Evolutionary conservation across 2,113 vertebrate genomes (phyloP).

Genomic region (Rhegmatorhina hoffmannsi): DNA sequence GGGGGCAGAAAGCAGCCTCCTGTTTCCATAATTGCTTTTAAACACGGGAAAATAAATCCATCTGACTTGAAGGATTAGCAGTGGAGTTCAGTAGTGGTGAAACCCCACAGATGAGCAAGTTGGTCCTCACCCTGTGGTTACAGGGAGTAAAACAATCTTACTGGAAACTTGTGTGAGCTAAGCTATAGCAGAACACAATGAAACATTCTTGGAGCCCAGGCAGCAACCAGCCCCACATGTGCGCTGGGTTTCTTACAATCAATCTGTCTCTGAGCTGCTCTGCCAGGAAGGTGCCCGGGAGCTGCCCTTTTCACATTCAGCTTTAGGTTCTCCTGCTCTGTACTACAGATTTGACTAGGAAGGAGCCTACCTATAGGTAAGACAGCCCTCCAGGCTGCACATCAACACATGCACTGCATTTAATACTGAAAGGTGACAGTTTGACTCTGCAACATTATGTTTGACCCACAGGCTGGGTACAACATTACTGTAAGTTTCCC

Average conservation of each 20-base stretch:
- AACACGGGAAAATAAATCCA: neutral
- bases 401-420: neutral
- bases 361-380: neutral
- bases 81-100: neutral
- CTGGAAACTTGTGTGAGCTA: neutral
- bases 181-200: neutral
- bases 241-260: slow-evolving; percentile 26
- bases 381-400: neutral
- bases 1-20: neutral
- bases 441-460: neutral
- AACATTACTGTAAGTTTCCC: neutral
- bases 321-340: neutral
- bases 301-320: slow-evolving; percentile 58
- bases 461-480: neutral
- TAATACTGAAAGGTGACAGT: slow-evolving; percentile 21
- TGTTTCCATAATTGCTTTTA: slow-evolving; percentile 22
- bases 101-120: neutral
- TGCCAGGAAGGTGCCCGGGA: neutral
- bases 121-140: slow-evolving; percentile 28
- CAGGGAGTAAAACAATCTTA: neutral
- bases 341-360: neutral
- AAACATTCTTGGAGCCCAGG: slow-evolving; percentile 4
- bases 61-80: neutral
- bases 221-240: neutral
- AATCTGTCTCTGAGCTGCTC: slow-evolving; percentile 2